These are phyloP conservation scores for Egretta garzetta DNA, from an alignment of 2,113 vertebrate species.

Conservation along the genomic window DNA sequence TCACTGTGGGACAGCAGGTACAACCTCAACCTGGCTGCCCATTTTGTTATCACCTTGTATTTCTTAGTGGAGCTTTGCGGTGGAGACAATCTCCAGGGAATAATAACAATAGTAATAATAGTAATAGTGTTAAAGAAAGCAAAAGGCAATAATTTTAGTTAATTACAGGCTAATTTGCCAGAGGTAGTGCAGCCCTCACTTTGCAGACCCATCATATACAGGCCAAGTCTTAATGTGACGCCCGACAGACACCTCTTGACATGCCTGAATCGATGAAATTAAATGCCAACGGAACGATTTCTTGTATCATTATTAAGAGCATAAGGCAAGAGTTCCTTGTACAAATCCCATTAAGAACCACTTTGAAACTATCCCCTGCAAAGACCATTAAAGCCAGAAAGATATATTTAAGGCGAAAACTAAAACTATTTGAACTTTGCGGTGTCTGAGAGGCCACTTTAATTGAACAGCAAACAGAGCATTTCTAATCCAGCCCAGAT, in stretches of 20 bases:
- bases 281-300: neutral
- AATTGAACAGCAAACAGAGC: slow-evolving; percentile 41
- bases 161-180: neutral
- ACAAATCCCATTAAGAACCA: slow-evolving; percentile 24
- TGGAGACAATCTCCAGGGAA: neutral
- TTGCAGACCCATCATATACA: neutral
- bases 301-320: neutral
- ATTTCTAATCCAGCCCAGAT: slow-evolving; percentile 25
- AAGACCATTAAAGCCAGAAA: slow-evolving; percentile 30
- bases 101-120: neutral
- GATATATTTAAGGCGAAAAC: slow-evolving; percentile 15
- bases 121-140: neutral
- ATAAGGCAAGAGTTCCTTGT: neutral
- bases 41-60: neutral
- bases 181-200: neutral
- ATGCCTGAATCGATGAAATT: neutral
- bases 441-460: neutral
- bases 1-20: fast-evolving
- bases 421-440: slow-evolving; percentile 11
- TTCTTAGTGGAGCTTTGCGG: neutral
- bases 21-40: neutral
- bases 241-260: neutral
- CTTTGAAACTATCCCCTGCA: neutral
- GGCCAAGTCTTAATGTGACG: neutral
- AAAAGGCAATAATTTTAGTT: neutral